Conservation (phyloP, 2,888 invertebrate genomes). For the Tenthredo scrophulariae region DNA sequence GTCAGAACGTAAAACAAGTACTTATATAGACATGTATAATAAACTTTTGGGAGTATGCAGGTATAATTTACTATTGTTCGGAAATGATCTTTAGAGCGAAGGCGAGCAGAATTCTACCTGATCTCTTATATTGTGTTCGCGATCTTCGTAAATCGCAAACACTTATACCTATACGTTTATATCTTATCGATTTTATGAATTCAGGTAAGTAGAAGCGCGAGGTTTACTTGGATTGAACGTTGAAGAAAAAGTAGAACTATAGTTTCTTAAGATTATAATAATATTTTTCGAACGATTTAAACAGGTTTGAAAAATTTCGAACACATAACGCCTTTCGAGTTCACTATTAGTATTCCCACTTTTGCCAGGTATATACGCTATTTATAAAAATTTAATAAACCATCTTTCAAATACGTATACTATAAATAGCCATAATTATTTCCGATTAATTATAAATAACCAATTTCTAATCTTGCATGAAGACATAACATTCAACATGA, state of each 20-base stretch:
- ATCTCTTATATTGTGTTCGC: background rate
- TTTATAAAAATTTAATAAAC: background rate
- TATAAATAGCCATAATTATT: background rate
- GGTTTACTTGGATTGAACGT: background rate
- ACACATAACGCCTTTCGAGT: background rate
- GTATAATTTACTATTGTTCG: background rate
- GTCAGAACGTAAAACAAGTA: background rate
- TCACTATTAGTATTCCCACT: background rate
- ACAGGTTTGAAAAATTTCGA: background rate
- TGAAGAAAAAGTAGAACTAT: conserved; percentile 29
- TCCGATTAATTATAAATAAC: background rate
- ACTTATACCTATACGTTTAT: background rate
- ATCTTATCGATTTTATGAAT: conserved; percentile 4
- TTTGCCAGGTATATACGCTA: background rate
- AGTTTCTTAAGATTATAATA: conserved; percentile 13
- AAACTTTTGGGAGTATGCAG: background rate
- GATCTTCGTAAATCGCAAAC: background rate
- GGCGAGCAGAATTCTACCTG: background rate
- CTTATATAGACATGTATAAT: background rate
- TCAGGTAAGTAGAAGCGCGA: background rate
- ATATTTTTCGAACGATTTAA: conserved; percentile 10
- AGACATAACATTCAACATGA: background rate
- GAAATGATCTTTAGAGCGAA: background rate
- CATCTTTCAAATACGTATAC: background rate
- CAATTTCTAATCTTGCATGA: background rate